Evolutionary conservation across 2,113 vertebrate genomes (phyloP), one percentile per base, ranked within the genome.

Genomic region (Orcinus orca): DNA sequence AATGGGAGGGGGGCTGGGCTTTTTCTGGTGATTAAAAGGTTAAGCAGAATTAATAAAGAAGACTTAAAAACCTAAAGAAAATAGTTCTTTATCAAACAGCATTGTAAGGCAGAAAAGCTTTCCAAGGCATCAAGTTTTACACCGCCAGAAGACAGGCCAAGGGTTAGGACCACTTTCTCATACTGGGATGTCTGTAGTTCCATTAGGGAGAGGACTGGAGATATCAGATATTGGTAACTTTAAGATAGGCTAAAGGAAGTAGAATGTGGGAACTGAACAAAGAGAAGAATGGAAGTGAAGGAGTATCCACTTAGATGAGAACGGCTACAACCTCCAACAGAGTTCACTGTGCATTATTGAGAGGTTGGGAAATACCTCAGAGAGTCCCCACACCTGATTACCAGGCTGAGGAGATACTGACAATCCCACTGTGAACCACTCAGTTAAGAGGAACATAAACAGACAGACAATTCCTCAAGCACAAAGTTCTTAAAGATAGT

Each of bases 21-120:
- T 94, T 17, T 41, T 88, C 33, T 47, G 44, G 29, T 79, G 26
- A 95, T 88, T 82, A 96, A 93, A 96, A 74, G 41, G 63, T 98
- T 90, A 90, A 97, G 53, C 20, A 6, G 6, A 67, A 73, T 84
- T 36, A 95, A 76, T 15, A 81, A 81, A 79, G 17, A 65, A 93
- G 85, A 90, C 33, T 65, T 31, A 47, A 90, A 82, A 8, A 47
- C 5, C 2, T 38, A 82, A 87, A 85, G 36, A 55, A 88, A 74
- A n/a, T 47, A 41, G 9, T 73, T 58, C 4, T 44, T 84, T 83
- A 83, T 15, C 21, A 58, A 92, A 68, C 10, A 86, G 18, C 23
- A 44, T 31, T 74, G 71, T 17, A 93, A 80, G 13, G 20, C 5
- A 92, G 44, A 58, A 70, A 67, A 77, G 9, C 74, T 77, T 53